A percentile compares a stretch with the other conserved stretches of the same genome.
These are phyloP conservation scores for Drosophila cracens DNA, from an alignment of 2,888 invertebrate species.

Conservation along the genomic window DNA sequence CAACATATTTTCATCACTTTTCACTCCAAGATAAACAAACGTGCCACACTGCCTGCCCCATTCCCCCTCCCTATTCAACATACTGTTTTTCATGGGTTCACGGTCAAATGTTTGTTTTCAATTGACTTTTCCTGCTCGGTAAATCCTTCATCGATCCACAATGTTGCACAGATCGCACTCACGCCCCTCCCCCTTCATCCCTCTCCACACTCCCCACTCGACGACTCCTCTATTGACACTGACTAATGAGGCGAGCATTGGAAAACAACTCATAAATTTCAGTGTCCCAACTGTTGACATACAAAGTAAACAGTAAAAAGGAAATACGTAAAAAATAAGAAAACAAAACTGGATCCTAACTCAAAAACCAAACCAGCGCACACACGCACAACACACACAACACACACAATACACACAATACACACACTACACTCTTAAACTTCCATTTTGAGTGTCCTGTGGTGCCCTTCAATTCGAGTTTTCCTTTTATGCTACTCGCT, in stretches of 20 bases:
- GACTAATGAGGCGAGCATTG: constrained; percentile 52
- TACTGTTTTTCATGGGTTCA: constrained; percentile 35
- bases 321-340: constrained; percentile 12
- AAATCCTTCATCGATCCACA: constrained; percentile 63
- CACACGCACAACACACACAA: background rate
- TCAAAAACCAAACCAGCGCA: constrained; percentile 34
- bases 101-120: constrained; percentile 65
- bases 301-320: constrained; percentile 52
- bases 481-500: constrained; percentile 10
- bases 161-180: constrained; percentile 22
- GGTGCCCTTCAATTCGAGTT: constrained; percentile 22
- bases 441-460: constrained; percentile 44
- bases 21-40: constrained; percentile 56
- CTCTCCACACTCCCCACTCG: constrained; percentile 9
- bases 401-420: background rate
- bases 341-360: constrained; percentile 38
- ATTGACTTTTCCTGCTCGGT: constrained; percentile 51
- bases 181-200: background rate
- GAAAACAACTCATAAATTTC: constrained; percentile 55
- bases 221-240: constrained; percentile 50
- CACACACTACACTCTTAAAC: constrained; percentile 13
- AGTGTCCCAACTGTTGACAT: constrained; percentile 55
- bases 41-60: background rate
- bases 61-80: background rate
- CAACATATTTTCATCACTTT: constrained; percentile 71